A percentile compares a stretch with the other conserved stretches of the same genome.
Conservation (phyloP, 2,797 vertebrate genomes). For the Heliangelus exortis region DNA sequence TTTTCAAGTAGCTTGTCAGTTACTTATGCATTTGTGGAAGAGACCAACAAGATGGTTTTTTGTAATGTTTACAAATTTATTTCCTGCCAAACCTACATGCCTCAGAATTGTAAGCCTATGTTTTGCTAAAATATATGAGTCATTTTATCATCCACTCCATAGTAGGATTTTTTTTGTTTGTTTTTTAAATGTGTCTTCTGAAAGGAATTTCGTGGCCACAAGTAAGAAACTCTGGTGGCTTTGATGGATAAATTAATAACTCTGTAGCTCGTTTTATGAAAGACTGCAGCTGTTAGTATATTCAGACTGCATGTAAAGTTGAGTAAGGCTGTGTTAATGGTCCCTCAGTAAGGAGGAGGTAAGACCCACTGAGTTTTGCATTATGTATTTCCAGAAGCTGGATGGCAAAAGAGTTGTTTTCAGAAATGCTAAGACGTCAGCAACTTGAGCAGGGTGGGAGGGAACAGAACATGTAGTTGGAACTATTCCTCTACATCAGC, state of each 20-base stretch:
- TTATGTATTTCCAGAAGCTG: not conserved
- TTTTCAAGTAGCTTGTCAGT: not conserved
- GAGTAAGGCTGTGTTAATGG: not conserved
- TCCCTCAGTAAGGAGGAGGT: not conserved
- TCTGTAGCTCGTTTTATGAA: not conserved
- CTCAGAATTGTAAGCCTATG: not conserved
- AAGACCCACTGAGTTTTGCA: not conserved
- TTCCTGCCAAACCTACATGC: not conserved
- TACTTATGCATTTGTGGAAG: not conserved
- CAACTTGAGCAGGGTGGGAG: fast-evolving
- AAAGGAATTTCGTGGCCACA: not conserved
- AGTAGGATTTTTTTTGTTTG: not conserved
- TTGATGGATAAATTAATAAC: not conserved
- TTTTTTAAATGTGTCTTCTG: not conserved
- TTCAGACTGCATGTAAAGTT: not conserved
- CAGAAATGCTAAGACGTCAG: not conserved
- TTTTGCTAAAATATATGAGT: constrained; percentile 17
- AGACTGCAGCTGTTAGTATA: not conserved
- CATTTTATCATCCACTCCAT: not conserved
- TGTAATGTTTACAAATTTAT: not conserved
- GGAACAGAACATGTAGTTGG: not conserved
- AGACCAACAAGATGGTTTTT: constrained; percentile 17
- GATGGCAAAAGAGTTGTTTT: not conserved
- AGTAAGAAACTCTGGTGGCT: not conserved
- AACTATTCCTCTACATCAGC: not conserved